Base-by-base conservation (phyloP, 2,113 vertebrate species). In the Coptodon bakossiorum region DNA sequence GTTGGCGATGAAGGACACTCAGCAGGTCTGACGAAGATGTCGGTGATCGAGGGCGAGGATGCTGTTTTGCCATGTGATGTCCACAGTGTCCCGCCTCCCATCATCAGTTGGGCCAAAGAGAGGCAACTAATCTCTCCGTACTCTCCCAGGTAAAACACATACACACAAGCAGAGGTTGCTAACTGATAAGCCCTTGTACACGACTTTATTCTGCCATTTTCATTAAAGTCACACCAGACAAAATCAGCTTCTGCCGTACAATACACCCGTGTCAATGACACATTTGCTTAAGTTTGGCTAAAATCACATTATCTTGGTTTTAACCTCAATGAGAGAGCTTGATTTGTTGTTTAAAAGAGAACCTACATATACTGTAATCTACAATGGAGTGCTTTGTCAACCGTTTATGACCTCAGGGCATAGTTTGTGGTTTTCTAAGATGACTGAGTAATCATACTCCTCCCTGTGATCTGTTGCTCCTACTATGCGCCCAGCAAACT, bases 31-130 rank as follows among this genome's bases (percentile, higher is more conserved):
- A 93, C n/a, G 95, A 98, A 81, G 91, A 94, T 99, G 87, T 97
- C 97, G 1, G 97, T 97, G 83, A 93, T 90, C 27, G 97, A 97
- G 16, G 98, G 98, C 6, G 95, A 98, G 87, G 98, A 98, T 54
- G 96, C 97, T 76, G 96, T 96, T 5, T 97, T 99, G 71, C 98
- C 98, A 1, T 99, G 99, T 90, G 98, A 99, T 84, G 97, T 99
- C 45, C 97, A 95, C 89, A 98, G 98, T 90, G 94, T 97, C 52
- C 99, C 98, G 12, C 98, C 98, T 11, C 98, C 99, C 29, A 91
- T 97, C 80, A 96, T 99, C 84, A 98, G 96, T 87, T 99, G 99
- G 99, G 97, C 99, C 92, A 98, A 97, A 93, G 98, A 98, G 87
- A 96, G 86, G 84, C 98, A 98, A 73, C 97, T 98, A 86, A 97